Evolutionary conservation across 2,113 vertebrate genomes (phyloP).

Genomic region (Carlito syrichta): DNA sequence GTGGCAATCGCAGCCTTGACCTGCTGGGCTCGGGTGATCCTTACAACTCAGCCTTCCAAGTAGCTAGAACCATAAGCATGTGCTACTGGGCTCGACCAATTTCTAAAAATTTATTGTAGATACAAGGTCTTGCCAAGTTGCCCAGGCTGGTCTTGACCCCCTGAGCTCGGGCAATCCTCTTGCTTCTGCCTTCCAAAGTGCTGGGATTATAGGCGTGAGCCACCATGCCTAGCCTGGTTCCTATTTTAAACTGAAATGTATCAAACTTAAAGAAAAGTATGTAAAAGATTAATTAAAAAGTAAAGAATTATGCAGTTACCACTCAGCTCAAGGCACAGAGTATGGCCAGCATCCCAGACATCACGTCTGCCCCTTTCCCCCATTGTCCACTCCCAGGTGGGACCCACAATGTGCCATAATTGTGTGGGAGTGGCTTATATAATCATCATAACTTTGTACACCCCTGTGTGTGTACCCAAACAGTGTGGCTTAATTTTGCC

Average conservation of each 20-base stretch:
- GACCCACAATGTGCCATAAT: fast-evolving
- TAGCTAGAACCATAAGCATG: not conserved
- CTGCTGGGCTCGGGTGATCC: not conserved
- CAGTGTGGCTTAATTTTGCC: not conserved
- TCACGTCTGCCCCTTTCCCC: too few relatives aligned
- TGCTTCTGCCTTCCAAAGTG: not conserved
- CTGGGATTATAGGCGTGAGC: not conserved
- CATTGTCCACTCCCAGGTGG: fast-evolving
- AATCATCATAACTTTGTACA: fast-evolving
- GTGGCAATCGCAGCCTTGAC: not conserved
- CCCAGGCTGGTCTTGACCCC: not conserved
- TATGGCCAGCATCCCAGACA: fast-evolving
- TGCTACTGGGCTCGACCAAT: not conserved
- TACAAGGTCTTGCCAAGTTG: not conserved
- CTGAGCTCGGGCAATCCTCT: not conserved
- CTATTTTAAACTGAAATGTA: not conserved
- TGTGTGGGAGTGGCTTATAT: too few relatives aligned
- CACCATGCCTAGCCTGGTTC: not conserved
- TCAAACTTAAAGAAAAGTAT: not conserved
- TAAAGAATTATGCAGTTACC: not conserved
- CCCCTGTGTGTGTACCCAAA: not conserved
- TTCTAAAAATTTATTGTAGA: not conserved
- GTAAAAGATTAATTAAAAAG: not conserved
- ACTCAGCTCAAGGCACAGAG: not conserved
- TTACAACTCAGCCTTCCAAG: not conserved